A percentile compares a stretch with the other conserved stretches of the same genome.
Conservation (phyloP, 2,888 invertebrate species). For the Rhyacophila evoluta region DNA sequence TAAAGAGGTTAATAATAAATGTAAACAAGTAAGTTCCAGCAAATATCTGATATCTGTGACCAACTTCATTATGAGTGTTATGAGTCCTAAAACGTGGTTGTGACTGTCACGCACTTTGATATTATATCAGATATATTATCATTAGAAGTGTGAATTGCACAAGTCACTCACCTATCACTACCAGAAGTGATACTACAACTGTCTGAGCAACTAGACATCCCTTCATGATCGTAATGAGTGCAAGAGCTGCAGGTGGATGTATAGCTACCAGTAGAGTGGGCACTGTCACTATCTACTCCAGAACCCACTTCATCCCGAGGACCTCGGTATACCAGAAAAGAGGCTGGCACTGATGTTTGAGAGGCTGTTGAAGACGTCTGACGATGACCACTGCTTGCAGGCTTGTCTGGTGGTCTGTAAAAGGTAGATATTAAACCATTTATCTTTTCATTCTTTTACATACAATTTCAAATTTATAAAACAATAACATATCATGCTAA, state of each 20-base stretch:
- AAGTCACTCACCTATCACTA: conserved; percentile 62
- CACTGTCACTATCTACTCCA: conserved; percentile 63
- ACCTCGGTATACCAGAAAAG: conserved; percentile 68
- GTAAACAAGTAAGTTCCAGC: no score
- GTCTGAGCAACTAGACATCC: conserved; percentile 57
- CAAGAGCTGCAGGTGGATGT: conserved; percentile 61
- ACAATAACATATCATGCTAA: no score
- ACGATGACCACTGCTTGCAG: conserved; percentile 27
- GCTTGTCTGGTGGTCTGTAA: conserved; percentile 31
- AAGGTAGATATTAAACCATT: no score
- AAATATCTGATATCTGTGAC: no score
- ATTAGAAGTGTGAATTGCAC: no score
- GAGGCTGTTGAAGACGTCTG: conserved; percentile 39
- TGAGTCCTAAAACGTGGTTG: no score
- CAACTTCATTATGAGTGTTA: no score
- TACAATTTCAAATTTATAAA: no score
- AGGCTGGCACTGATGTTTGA: conserved; percentile 62
- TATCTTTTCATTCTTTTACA: no score
- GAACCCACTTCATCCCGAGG: conserved; percentile 68
- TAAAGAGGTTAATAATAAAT: no score
- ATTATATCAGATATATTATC: no score
- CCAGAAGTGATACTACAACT: conserved; percentile 60
- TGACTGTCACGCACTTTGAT: no score
- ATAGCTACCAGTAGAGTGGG: conserved; percentile 62
- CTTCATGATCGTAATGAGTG: conserved; percentile 65